Evolutionary conservation across 2,888 invertebrate species (phyloP), one percentile per base, ranked within the genome.

Genomic region (Cantharis flavilabris): DNA sequence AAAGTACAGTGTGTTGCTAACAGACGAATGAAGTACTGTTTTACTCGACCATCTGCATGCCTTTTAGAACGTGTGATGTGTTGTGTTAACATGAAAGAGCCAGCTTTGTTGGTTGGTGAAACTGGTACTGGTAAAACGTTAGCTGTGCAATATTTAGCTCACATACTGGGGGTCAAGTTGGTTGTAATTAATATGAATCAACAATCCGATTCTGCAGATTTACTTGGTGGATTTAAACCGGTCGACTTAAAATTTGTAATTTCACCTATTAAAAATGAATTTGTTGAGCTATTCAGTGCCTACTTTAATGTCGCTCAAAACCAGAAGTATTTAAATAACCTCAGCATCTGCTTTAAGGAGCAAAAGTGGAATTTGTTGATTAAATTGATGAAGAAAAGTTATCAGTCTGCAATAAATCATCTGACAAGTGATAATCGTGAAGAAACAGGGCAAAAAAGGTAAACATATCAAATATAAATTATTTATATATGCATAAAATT

Each of bases 61-160:
- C 90, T 98, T 69, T 88, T 99, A 63, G 99, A 99, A 89, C 92
- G 95, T 23, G 93, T 99, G 71, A 94, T 96, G 18, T 95, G 95
- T 79, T 96, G 97, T 85, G 93, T 98, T 0, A 90, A 90, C 0
- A 92, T 94, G 71, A 92, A 93, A 70, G 99, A 99, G 86, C 97
- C 99, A 0, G 96, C 98, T 1, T 89, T 99, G 5, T 89, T 99
- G 7, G 98, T 99, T 0, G 99, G 99, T 28, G 99, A 99, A 89
- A 99, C 99, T 0, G 99, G 99, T 69, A 98, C 98, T 0, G 99
- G 99, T 0, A 99, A 99, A 90, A 99, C 99, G 0, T 96, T 97
- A 0, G 93, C 96, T 0, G 93, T 99, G 1, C 99, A 99, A 86
- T 97, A 96, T 88, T 89, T 99, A 73, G 96, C 98, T 0, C 91